These are phyloP conservation scores for Origma solitaria DNA, from an alignment of 2,113 vertebrate genomes.

Conservation along the genomic window DNA sequence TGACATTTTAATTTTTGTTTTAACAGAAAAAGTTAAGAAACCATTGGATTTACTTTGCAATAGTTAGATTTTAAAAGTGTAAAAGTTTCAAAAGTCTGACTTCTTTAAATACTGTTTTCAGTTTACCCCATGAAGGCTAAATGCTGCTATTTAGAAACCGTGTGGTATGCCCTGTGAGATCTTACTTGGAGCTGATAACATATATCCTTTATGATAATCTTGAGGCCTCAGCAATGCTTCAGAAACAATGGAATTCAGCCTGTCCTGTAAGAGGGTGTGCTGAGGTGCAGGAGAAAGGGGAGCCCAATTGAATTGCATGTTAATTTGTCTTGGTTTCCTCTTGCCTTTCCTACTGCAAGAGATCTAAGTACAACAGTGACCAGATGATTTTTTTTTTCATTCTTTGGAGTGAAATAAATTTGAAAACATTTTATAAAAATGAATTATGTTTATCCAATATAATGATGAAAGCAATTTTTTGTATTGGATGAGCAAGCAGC, in stretches of 20 bases:
- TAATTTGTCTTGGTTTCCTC: background rate
- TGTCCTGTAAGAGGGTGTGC: background rate
- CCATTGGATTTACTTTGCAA: background rate
- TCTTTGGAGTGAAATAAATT: background rate
- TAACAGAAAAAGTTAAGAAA: background rate
- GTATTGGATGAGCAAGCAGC: background rate
- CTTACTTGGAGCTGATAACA: background rate
- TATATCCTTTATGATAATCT: background rate
- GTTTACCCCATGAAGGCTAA: background rate
- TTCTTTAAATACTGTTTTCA: background rate
- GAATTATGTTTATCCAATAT: background rate
- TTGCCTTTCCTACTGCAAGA: background rate
- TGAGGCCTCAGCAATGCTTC: background rate
- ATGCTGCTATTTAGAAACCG: background rate
- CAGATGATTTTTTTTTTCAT: background rate
- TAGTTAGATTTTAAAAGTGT: background rate
- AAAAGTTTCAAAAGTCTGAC: background rate
- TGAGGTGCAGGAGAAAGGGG: background rate
- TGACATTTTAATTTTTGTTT: background rate
- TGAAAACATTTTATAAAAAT: background rate
- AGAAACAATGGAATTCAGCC: background rate
- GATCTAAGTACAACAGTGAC: background rate
- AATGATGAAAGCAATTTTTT: background rate
- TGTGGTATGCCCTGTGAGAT: background rate
- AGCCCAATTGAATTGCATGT: fast-evolving